Percentiles rank a stretch among this genome's conserved stretches.
Evolutionary conservation across 2,888 invertebrate genomes (phyloP).

Genomic region (Thecophora atra): DNA sequence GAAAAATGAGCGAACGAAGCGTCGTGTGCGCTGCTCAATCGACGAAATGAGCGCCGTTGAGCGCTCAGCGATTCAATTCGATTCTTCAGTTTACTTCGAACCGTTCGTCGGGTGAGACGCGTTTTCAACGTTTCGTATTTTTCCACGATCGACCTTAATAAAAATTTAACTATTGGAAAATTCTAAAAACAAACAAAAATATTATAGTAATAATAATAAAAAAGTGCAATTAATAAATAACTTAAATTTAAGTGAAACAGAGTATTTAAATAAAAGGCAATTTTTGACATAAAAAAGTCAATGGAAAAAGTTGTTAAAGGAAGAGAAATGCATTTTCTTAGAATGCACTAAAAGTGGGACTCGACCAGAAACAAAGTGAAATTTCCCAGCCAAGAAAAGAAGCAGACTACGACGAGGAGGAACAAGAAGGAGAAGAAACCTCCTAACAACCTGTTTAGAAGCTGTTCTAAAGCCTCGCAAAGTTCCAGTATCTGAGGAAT

Average conservation of each 20-base stretch:
- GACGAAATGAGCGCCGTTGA: conserved; percentile 18
- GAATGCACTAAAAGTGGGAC: no score
- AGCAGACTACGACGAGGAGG: neutral
- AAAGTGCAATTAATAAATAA: neutral
- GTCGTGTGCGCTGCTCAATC: conserved; percentile 6
- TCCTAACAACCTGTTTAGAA: conserved; percentile 1
- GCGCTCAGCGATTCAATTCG: conserved; percentile 38
- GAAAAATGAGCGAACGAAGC: neutral
- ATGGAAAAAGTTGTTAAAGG: no score
- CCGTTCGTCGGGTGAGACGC: conserved; percentile 46
- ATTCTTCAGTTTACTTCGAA: conserved; percentile 49
- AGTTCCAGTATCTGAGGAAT: conserved; percentile 36
- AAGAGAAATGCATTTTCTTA: no score
- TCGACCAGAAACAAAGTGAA: neutral
- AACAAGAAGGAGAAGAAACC: neutral
- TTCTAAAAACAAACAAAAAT: neutral
- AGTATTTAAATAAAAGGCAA: no score
- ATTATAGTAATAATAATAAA: neutral
- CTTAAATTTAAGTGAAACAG: no score
- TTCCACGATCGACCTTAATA: neutral
- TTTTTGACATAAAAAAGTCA: no score
- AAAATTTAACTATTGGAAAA: neutral
- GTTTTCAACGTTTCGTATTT: conserved; percentile 17
- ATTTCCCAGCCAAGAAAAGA: neutral
- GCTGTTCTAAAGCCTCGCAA: conserved; percentile 1